Evolutionary conservation across 1,140 invertebrate genomes (phyloP), one percentile per base, ranked within the genome.

Genomic region (Pentalonia nigronervosa): DNA sequence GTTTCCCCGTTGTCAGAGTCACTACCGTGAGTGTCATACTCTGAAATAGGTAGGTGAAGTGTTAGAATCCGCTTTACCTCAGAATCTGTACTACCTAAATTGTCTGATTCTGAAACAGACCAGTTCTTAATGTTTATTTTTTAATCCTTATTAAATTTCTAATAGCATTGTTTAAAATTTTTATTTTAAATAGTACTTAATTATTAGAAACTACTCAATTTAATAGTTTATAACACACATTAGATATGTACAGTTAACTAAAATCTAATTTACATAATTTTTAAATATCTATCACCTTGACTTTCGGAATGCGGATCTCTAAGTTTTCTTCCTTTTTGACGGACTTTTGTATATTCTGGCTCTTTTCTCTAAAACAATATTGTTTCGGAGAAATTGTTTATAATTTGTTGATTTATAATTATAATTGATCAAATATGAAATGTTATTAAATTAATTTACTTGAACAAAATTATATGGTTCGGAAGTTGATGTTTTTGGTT

Each of bases 41-140:
- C 97, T 96, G 97, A 97, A 97, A 97, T 98, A 96, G 97, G 97
- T 96, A 97, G 97, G 96, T 97, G 97, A 95, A 98, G 97, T 95
- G 97, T 97, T 97, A 97, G 95, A 96, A 98, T 97, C 96, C 97
- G 97, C 97, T 97, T 97, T 96, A 97, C 97, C 96, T 97, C 97
- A 95, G 97, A 97, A 96, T 97, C 97, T 96, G 97, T 97, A 95
- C 97, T 97, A 95, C 97, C 97, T 96, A 97, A 96, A 96, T 98
- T 98, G 96, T 97, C 97, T 95, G 97, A 97, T 96, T 98, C 97
- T 97, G 97, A 95, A 97, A 97, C 94, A 96, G 94, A 76, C 41
- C 89, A 86, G n/a, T 89, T 25, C 56, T 41, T 67, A 93, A 20
- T 94, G 48, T 36, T 60, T 92, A 50, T 36, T 83, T 48, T 86